Conservation (phyloP, 2,113 vertebrate genomes). For the Bolborhynchus lineola region DNA sequence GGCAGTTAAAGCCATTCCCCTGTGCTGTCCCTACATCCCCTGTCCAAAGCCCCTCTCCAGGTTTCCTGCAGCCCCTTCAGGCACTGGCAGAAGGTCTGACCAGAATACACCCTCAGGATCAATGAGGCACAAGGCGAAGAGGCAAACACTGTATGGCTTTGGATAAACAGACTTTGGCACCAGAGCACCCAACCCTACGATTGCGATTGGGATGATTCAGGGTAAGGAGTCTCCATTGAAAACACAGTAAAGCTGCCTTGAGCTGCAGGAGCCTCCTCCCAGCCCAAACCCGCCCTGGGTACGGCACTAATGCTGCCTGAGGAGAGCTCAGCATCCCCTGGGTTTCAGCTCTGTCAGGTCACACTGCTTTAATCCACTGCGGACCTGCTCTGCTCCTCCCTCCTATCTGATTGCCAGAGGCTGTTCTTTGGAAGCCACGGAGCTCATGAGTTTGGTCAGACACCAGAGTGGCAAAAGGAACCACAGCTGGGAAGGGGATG, state of each 20-base stretch:
- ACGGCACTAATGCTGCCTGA: background rate
- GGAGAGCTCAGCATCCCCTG: background rate
- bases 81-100: background rate
- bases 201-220: fast-evolving
- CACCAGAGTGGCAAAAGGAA: background rate
- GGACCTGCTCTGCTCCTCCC: fast-evolving
- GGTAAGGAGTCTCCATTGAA: background rate
- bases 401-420: background rate
- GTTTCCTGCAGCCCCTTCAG: background rate
- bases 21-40: background rate
- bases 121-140: background rate
- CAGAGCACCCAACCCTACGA: background rate
- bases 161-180: background rate
- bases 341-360: background rate
- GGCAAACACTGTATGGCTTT: background rate
- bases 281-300: background rate
- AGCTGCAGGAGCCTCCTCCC: background rate
- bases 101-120: fast-evolving
- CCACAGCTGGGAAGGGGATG: fast-evolving
- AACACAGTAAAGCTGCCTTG: background rate
- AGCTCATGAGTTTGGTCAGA: background rate
- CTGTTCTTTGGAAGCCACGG: fast-evolving
- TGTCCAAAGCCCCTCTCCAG: background rate
- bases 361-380: fast-evolving
- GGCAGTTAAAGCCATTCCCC: background rate